A percentile compares a stretch with the other conserved stretches of the same genome.
These are phyloP conservation scores for Liasis olivaceus DNA, from an alignment of 2,797 vertebrate species.

Conservation along the genomic window DNA sequence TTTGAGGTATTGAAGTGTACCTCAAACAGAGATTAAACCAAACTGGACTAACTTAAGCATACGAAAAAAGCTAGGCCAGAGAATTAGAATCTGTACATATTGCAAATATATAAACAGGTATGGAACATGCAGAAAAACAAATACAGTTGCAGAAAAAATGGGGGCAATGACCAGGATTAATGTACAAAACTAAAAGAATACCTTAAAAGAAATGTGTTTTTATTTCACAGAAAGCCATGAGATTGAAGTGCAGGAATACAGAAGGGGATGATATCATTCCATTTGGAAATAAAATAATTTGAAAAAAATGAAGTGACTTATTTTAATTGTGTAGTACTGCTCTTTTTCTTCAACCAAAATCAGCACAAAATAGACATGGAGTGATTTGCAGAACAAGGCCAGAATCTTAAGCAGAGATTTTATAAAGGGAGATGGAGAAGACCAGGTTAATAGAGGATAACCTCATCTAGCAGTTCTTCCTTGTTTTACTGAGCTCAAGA, in stretches of 20 bases:
- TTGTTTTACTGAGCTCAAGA: not conserved
- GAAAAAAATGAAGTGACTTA: not conserved
- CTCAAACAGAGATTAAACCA: not conserved
- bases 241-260: not conserved
- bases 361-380: not conserved
- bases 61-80: not conserved
- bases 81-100: not conserved
- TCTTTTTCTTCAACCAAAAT: not conserved
- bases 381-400: not conserved
- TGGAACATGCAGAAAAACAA: not conserved
- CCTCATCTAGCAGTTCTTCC: conserved; percentile 4
- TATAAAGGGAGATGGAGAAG: not conserved
- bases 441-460: conserved; percentile 15
- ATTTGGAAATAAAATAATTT: not conserved
- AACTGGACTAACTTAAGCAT: not conserved
- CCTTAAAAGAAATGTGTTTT: not conserved
- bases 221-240: conserved; percentile 7
- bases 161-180: not conserved
- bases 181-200: conserved; percentile 1
- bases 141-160: not conserved
- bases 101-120: not conserved
- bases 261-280: fast-evolving
- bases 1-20: not conserved
- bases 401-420: conserved; percentile 2
- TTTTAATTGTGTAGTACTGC: not conserved